Evolutionary conservation across 37 sponge, comb jelly and placozoan genomes (phyloP), one percentile per base, ranked within the genome.

Genomic region (Diacarnus erythraeanus): DNA sequence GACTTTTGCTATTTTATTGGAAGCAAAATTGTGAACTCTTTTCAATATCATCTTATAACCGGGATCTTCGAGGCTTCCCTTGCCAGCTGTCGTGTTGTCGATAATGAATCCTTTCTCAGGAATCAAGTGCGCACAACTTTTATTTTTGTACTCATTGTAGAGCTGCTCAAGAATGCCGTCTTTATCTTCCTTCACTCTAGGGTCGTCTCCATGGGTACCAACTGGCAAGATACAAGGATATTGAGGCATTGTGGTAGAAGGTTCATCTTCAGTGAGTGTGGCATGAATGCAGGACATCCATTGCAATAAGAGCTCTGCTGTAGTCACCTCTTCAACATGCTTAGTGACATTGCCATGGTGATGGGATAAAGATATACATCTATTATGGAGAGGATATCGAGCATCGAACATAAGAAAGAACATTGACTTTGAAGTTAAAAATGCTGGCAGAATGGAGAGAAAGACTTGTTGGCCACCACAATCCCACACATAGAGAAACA

Each of bases 381-480:
- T 54, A 1, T 72, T 38, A 0, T 69, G n/a, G 8, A 88, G 37
- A 42, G 69, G 67, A 41, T 65, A 64, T 21, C 78, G 37, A 29
- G 83, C 79, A 78, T 88, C 74, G 73, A 83, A 88, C 36, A 83
- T 34, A 29, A 88, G 75, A 38, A 88, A 30, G 41, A 83, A 78
- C 51, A 80, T 67, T 10, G 87, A 80, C 3, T 76, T 64, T 21
- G 81, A 60, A 29, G 81, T 80, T 4, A 82, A 74, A 74, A 88
- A 88, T 29, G 79, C 69, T 39, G 89, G 79, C 40, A 83, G 57
- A 25, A 83, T 44, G 59, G 71, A 79, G 6, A 82, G 79, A 39
- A 88, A 88, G 22, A 78, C 68, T 20, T 56, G 68, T 20, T 83
- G 89, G 33, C 89, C 89, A 57, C 89, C 89, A 88, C 89, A 78